Conservation (phyloP, 2,113 vertebrate genomes). For the Barnardius zonarius region DNA sequence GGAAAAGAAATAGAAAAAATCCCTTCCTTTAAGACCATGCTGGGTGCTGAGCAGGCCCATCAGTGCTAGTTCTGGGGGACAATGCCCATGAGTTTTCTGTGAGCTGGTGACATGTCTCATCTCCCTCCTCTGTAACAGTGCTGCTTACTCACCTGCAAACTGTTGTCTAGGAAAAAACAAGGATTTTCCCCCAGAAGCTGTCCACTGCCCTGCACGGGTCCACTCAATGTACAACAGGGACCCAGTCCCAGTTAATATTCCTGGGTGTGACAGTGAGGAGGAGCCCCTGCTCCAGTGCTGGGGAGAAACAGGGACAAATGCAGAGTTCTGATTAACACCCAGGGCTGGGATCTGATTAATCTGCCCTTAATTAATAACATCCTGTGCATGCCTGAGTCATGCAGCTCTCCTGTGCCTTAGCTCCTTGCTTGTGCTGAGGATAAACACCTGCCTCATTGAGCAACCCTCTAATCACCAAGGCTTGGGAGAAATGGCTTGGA, state of each 20-base stretch:
- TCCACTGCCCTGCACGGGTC: accelerated
- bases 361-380: conserved; percentile 27
- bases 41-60: not conserved
- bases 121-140: not conserved
- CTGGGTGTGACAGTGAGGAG: not conserved
- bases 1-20: not conserved
- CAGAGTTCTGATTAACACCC: not conserved
- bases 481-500: not conserved
- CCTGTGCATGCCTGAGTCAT: conserved; percentile 13
- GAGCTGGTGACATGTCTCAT: not conserved
- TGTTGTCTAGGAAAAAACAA: accelerated
- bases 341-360: not conserved
- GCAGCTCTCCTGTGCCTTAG: not conserved
- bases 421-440: not conserved
- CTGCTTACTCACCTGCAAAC: not conserved
- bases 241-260: not conserved
- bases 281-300: not conserved
- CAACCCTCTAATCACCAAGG: not conserved
- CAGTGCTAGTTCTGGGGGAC: not conserved
- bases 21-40: not conserved
- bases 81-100: not conserved
- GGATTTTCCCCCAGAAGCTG: not conserved
- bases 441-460: not conserved
- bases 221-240: accelerated
- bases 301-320: not conserved